Conservation (phyloP, 1,140 invertebrate species). For the Drosophila punjabiensis region DNA sequence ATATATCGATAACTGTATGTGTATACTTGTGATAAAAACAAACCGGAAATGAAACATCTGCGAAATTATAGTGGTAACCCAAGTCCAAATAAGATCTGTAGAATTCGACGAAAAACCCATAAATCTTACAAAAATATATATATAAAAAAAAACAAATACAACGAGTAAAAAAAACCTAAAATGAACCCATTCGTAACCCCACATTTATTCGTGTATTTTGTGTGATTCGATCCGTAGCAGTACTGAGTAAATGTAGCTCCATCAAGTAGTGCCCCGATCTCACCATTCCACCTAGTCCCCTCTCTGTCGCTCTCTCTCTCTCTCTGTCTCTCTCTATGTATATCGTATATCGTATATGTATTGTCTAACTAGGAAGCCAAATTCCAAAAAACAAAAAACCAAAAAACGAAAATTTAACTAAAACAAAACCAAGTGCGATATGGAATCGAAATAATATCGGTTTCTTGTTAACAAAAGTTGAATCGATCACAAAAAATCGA, state of each 20-base stretch:
- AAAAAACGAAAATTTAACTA: constrained; percentile 42
- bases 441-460: constrained; percentile 36
- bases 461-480: neutral
- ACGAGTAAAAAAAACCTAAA: constrained; percentile 1
- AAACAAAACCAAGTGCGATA: constrained; percentile 45
- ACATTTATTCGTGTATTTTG: constrained; percentile 68
- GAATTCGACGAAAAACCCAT: constrained; percentile 12
- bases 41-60: constrained; percentile 31
- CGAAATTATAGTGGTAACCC: constrained; percentile 60
- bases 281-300: constrained; percentile 35
- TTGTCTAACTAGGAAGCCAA: constrained; percentile 74
- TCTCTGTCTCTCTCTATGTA: constrained; percentile 25
- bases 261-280: constrained; percentile 35
- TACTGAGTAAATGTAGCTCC: constrained; percentile 58
- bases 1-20: constrained; percentile 41
- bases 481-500: neutral
- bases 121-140: constrained; percentile 6
- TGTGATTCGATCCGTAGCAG: constrained; percentile 73
- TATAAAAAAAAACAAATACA: constrained; percentile 15
- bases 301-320: constrained; percentile 35
- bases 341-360: constrained; percentile 48
- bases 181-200: constrained; percentile 58
- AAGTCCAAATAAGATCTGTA: constrained; percentile 37
- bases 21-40: constrained; percentile 25
- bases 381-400: constrained; percentile 53